Percentiles rank a stretch among this genome's conserved stretches.
phyloP scores from a whole-genome alignment of 1,140 invertebrate species.

The Lordiphosa stackelbergi region DNA sequence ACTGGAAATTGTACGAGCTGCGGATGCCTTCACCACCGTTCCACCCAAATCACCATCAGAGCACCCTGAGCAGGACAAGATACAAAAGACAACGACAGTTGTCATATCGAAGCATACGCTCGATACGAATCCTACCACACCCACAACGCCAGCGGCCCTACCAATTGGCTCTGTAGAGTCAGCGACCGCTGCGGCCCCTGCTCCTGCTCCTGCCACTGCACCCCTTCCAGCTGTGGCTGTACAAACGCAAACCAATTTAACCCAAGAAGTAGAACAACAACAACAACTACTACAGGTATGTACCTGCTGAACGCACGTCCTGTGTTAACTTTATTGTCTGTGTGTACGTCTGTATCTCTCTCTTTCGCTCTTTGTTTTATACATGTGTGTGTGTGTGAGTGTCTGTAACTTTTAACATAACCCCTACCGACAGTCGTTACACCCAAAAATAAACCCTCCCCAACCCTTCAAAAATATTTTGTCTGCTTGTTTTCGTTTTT shows the following conservation, averaged over 20 bases:
- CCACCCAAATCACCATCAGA: slow-evolving; percentile 88
- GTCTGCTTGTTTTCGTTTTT: slow-evolving; percentile 26
- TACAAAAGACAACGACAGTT: slow-evolving; percentile 93
- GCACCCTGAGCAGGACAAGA: slow-evolving; percentile 81
- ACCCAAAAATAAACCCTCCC: slow-evolving; percentile 14
- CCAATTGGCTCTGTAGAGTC: slow-evolving; percentile 35
- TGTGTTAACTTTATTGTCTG: slow-evolving; percentile 35
- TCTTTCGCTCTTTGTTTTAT: slow-evolving; percentile 15
- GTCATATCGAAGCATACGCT: slow-evolving; percentile 95
- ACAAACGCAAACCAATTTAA: slow-evolving; percentile 38
- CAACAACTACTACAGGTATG: slow-evolving; percentile 69
- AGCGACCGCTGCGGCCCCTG: slow-evolving; percentile 27
- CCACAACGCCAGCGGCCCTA: slow-evolving; percentile 49
- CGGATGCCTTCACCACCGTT: slow-evolving; percentile 86
- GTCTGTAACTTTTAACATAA: slow-evolving; percentile 44
- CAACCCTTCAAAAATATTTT: not conserved
- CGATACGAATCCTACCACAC: slow-evolving; percentile 73
- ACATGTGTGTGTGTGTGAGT: slow-evolving; percentile 19
- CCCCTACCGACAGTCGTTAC: slow-evolving; percentile 27
- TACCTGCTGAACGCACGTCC: slow-evolving; percentile 51
- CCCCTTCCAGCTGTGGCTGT: slow-evolving; percentile 22
- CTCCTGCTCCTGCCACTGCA: slow-evolving; percentile 8
- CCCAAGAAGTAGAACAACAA: slow-evolving; percentile 24
- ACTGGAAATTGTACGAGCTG: slow-evolving; percentile 91
- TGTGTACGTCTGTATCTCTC: slow-evolving; percentile 6